These are phyloP conservation scores for Dryoscopus gambensis DNA, from an alignment of 2,113 vertebrate species.

Conservation along the genomic window DNA sequence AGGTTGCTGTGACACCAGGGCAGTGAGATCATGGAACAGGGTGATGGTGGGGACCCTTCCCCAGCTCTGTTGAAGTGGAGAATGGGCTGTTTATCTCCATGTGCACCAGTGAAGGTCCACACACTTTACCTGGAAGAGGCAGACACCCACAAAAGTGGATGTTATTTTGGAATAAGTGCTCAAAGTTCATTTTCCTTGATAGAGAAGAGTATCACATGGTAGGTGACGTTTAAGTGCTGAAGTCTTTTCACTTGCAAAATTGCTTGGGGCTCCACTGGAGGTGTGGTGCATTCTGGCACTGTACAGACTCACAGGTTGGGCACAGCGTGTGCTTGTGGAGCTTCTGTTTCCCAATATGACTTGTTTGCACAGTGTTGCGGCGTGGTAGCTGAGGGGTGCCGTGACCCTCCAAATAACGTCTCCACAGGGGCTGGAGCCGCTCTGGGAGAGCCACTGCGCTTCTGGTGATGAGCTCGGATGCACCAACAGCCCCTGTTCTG, in stretches of 20 bases:
- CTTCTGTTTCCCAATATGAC: neutral
- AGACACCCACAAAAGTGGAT: neutral
- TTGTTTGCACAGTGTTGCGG: slow-evolving; percentile 21
- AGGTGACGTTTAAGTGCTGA: neutral
- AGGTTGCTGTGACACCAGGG: neutral
- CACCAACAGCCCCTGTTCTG: no score
- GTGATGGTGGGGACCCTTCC: neutral
- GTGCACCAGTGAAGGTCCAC: neutral
- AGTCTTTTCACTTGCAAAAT: neutral
- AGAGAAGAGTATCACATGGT: neutral
- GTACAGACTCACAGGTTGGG: neutral
- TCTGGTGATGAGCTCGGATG: no score
- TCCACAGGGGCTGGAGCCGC: no score
- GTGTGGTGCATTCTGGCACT: neutral
- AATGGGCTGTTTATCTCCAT: neutral
- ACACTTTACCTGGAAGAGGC: neutral
- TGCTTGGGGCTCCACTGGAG: neutral
- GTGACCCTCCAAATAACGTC: no score
- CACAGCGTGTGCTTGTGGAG: neutral
- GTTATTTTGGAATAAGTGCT: neutral
- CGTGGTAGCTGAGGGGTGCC: no score
- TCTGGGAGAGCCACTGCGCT: no score
- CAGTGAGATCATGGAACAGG: neutral
- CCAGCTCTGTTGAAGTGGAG: neutral
- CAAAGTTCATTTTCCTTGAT: neutral